Evolutionary conservation across 2,888 invertebrate species (phyloP), one percentile per base, ranked within the genome.

Genomic region (Exephanes ischioxanthus): DNA sequence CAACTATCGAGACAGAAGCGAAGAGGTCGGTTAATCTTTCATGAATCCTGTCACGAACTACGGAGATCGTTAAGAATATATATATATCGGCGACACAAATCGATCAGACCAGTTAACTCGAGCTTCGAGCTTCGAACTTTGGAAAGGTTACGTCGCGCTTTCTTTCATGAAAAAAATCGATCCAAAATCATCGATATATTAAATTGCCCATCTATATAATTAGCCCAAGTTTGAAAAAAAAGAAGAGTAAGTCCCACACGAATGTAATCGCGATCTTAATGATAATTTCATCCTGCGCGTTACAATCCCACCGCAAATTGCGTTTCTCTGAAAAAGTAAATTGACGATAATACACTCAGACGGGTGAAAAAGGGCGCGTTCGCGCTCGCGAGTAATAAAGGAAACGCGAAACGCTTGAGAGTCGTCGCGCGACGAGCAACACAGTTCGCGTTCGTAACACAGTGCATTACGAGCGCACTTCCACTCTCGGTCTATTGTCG

Each of bases 401-500:
- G 61, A 30, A 26, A 30, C 26, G 41, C 41, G 41, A 51, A 48
- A 26, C 30, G n/a, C 70, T 16, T 26, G 30, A 30, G 70, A 51
- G n/a, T 22, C 16, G 37, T 14, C 33, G 45, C 45, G 45, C 55
- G 67, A 9, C 67, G 76, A 11, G 76, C 55, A 77, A 26, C 66
- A 72, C 79, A 75, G 33, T 41, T 71, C 45, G 71, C 37, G 75
- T 19, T 33, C 67, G 48, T 55, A 26, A 22, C 68, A 16, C 58
- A 26, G 58, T 58, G 58, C 26, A 58, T 58, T 58, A 58, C 73
- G 22, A 70, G 48, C 71, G 71, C 41, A 51, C 63, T 19, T 41
- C 75, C 55, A 30, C 68, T 80, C 67, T 58, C 63, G 53, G 48
- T 78, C 68, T 75, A 73, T 78, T 81, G 81, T 81, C 72, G 68